phyloP scores from a whole-genome alignment of 2,113 vertebrate species.

The Callopanchax toddi region DNA sequence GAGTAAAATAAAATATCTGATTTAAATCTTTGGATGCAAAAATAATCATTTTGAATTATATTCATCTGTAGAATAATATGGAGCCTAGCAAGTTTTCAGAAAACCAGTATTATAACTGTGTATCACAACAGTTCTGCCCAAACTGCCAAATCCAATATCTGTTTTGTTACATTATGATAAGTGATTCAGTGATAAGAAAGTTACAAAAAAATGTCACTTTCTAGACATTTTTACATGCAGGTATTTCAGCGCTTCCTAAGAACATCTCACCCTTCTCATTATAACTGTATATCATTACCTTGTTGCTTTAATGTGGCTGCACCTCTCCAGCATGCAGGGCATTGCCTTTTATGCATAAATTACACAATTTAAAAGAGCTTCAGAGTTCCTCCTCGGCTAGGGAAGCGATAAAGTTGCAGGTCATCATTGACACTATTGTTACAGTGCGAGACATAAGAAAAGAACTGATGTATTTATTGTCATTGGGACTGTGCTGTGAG shows the following conservation, averaged over 20 bases:
- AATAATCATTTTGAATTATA: no score
- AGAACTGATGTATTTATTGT: conserved; percentile 29
- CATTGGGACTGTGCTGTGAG: conserved; percentile 9
- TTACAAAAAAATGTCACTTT: neutral
- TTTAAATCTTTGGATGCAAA: no score
- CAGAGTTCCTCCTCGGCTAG: conserved; percentile 5
- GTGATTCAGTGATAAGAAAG: conserved; percentile 5
- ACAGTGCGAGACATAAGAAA: neutral
- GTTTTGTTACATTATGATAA: conserved; percentile 33
- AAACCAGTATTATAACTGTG: no score
- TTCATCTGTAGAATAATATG: no score
- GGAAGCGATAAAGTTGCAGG: conserved; percentile 20
- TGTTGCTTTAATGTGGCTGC: conserved; percentile 9
- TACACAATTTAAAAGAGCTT: conserved; percentile 28
- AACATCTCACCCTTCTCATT: conserved; percentile 1
- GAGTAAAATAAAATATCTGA: no score
- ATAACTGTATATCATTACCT: conserved; percentile 34
- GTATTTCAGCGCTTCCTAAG: conserved; percentile 16
- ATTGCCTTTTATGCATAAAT: conserved; percentile 8
- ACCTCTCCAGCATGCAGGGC: conserved; percentile 4
- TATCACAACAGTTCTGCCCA: conserved; percentile 25
- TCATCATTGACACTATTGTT: conserved; percentile 35
- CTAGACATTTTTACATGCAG: conserved; percentile 25
- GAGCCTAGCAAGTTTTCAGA: no score
- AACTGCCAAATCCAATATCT: conserved; percentile 53